Evolutionary conservation across 2,888 invertebrate genomes (phyloP), one percentile per base, ranked within the genome.

Genomic region (Caenorhabditis sp.): DNA sequence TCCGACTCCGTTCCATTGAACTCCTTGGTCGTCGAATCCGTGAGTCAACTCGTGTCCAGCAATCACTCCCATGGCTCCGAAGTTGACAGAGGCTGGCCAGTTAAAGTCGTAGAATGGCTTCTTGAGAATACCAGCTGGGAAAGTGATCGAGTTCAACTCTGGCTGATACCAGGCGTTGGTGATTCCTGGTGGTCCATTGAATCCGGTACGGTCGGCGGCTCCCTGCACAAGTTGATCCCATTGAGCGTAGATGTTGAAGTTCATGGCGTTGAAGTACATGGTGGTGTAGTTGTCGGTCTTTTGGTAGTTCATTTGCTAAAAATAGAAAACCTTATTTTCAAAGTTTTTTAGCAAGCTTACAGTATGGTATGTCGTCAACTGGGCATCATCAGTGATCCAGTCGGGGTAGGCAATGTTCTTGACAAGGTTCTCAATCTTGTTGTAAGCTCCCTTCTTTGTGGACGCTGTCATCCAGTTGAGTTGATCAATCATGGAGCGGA

Each of bases 1-100:
- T 35, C 90, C 90, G 1, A 84, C 84, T 38, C 89, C 87, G 66
- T 89, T 85, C 90, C 90, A 90, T 76, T 90, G 90, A 16, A 90
- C 90, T 64, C 90, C 90, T 66, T 89, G 80, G 92, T 97, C 97
- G 92, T 98, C 98, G 92, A 98, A 98, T 0, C 97, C 97, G 91
- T 98, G 97, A 0, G 97, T 97, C 72, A 98, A 93, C 92, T 98
- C 97, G 92, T 98, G 98, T 0, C 98, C 85, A 95, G 98, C 97
- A 0, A 98, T 97, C 0, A 97, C 97, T 0, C 98, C 98, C 95
- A 98, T 97, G 1, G 96, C 97, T 0, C 98, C 98, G 90, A 95
- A 98, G 68, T 90, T 91, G 16, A 90, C 85, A 5, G 90, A 80
- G 26, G 90, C 88, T n/a, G 91, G 91, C 80, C 86, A 91, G 72